Evolutionary conservation across 1,140 invertebrate species (phyloP), one percentile per base, ranked within the genome.

Genomic region (Scaptomyza montana): DNA sequence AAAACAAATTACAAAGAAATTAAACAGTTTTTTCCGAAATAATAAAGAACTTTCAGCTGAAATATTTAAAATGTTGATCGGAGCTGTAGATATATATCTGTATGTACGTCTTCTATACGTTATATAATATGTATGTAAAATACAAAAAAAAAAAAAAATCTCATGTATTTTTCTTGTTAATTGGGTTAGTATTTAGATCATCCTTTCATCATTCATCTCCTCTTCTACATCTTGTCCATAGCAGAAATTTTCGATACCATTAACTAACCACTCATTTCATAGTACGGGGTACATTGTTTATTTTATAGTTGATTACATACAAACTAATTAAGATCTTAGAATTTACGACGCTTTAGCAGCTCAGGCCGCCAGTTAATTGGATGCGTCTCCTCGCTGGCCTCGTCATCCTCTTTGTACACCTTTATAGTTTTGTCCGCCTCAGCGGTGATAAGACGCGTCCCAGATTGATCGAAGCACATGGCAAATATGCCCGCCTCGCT

Each of bases 391-490:
- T 99, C 98, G 0, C 96, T 97, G 10, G 99, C 98, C 55, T 95
- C 95, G 25, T 99, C 97, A 93, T 99, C 98, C 93, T 99, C 98
- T 92, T 98, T 98, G 92, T 99, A 99, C 71, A 99, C 96, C 94
- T 99, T 99, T 69, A 99, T 98, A 0, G 98, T 99, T 93, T 99
- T 99, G 92, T 99, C 99, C 5, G 98, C 98, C 93, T 99, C 99
- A 5, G 97, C 97, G 1, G 98, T 99, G 59, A 99, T 97, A 49
- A 99, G 94, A 60, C 99, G 94, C 10, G 95, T 96, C 43, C 98
- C 98, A 63, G 97, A 98, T 63, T 97, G 95, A 92, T 99, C 99
- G 93, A 98, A 99, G 3, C 95, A 95, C 94, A 99, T 96, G 53
- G 98, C 96, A 93, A 99, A 99, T 72, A 99, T 97, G 51, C 98